Evolutionary conservation across 2,888 invertebrate species (phyloP).

Genomic region (Drosophila sordidapex): DNA sequence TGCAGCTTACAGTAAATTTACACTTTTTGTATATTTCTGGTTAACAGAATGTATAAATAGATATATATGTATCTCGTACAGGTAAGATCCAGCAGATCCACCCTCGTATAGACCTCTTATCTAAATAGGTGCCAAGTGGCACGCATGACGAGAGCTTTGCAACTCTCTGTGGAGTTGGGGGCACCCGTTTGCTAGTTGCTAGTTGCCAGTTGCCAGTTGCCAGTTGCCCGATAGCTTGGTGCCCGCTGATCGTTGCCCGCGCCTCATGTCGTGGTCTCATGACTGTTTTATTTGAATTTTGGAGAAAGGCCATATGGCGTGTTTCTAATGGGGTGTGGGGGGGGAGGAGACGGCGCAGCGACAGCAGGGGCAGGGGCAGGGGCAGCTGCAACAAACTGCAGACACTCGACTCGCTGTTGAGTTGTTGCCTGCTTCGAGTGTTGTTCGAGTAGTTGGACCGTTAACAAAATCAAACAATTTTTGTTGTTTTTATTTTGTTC

Average conservation of each 20-base stretch:
- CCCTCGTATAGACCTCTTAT: slow-evolving; percentile 50
- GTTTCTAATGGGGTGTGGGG: slow-evolving; percentile 21
- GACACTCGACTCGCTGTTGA: slow-evolving; percentile 52
- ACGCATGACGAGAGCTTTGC: slow-evolving; percentile 76
- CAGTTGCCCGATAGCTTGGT: slow-evolving; percentile 2
- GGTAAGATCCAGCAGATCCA: neutral
- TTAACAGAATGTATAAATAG: neutral
- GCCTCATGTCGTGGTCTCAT: slow-evolving; percentile 56
- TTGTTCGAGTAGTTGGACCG: slow-evolving; percentile 47
- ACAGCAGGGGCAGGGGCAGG: slow-evolving; percentile 32
- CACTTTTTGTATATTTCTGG: neutral
- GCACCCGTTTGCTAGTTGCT: slow-evolving; percentile 5
- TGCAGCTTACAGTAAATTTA: neutral
- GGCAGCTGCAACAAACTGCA: slow-evolving; percentile 27
- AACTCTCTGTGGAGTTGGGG: slow-evolving; percentile 48
- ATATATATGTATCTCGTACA: neutral
- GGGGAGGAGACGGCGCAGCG: slow-evolving; percentile 19
- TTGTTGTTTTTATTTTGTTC: neutral
- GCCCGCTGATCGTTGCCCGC: slow-evolving; percentile 7
- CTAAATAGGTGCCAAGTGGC: slow-evolving; percentile 77
- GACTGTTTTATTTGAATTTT: slow-evolving; percentile 78
- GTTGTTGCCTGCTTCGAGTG: slow-evolving; percentile 52
- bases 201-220: slow-evolving; percentile 11
- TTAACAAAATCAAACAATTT: slow-evolving; percentile 37
- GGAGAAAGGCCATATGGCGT: slow-evolving; percentile 77